Evolutionary conservation across 2,113 vertebrate genomes (phyloP).

Genomic region (Cebus imitator): DNA sequence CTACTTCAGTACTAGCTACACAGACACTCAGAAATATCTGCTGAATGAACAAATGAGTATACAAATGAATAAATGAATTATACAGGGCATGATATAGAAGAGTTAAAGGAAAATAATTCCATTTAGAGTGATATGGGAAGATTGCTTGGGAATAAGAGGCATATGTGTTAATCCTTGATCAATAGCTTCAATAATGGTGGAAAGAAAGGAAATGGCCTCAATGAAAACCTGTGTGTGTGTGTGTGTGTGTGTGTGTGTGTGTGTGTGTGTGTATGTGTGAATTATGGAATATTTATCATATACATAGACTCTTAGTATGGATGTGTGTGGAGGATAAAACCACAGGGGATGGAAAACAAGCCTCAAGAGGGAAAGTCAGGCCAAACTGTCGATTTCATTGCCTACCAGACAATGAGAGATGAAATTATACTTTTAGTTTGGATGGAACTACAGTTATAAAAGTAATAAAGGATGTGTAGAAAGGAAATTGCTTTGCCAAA

Average conservation of each 20-base stretch:
- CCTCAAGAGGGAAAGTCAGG: not conserved
- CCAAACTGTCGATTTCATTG: not conserved
- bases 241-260: too few species aligned
- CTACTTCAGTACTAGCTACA: not conserved
- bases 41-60: not conserved
- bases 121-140: not conserved
- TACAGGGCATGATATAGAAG: not conserved
- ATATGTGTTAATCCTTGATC: not conserved
- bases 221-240: not conserved
- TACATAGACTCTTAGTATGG: not conserved
- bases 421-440: not conserved
- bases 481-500: not conserved
- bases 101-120: not conserved
- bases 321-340: not conserved
- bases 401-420: not conserved
- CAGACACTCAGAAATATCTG: not conserved
- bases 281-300: fast-evolving
- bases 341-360: not conserved
- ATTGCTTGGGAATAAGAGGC: not conserved
- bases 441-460: not conserved
- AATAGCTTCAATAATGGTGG: not conserved
- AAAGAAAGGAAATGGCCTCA: not conserved
- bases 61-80: not conserved
- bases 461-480: not conserved
- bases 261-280: fast-evolving